These are phyloP conservation scores for Aphelinus atriplicis DNA, from an alignment of 1,140 invertebrate genomes.

Conservation along the genomic window DNA sequence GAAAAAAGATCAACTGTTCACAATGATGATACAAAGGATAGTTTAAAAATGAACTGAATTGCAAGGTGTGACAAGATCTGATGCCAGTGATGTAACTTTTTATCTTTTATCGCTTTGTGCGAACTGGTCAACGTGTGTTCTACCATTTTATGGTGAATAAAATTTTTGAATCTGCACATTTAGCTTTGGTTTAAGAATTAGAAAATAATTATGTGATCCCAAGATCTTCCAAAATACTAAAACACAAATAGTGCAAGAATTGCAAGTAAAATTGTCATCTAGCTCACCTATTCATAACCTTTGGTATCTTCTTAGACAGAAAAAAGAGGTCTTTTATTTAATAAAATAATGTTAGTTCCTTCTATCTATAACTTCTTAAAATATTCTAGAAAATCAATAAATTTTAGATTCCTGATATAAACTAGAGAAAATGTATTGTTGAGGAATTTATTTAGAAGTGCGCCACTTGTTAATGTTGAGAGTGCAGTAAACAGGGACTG, in stretches of 20 bases:
- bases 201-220: too few relatives aligned
- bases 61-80: too few relatives aligned
- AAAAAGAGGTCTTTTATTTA: too few relatives aligned
- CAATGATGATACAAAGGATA: not conserved
- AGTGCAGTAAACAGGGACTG: not conserved
- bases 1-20: not conserved
- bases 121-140: not conserved
- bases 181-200: too few relatives aligned
- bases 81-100: too few relatives aligned
- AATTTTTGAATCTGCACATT: too few relatives aligned
- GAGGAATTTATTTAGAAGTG: not conserved
- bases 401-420: not conserved
- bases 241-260: too few relatives aligned
- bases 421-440: conserved; percentile 3
- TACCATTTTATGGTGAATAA: not conserved
- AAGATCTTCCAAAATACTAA: too few relatives aligned
- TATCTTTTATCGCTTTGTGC: conserved; percentile 8
- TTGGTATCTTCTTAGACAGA: too few relatives aligned
- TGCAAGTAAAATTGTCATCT: too few relatives aligned
- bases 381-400: not conserved
- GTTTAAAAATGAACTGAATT: not conserved
- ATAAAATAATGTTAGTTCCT: too few relatives aligned
- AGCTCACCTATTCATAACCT: too few relatives aligned
- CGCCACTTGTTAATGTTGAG: not conserved
- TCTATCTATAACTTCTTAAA: not conserved